phyloP scores from a whole-genome alignment of 2,797 vertebrate species.

The Otolemur crassicaudatus region DNA sequence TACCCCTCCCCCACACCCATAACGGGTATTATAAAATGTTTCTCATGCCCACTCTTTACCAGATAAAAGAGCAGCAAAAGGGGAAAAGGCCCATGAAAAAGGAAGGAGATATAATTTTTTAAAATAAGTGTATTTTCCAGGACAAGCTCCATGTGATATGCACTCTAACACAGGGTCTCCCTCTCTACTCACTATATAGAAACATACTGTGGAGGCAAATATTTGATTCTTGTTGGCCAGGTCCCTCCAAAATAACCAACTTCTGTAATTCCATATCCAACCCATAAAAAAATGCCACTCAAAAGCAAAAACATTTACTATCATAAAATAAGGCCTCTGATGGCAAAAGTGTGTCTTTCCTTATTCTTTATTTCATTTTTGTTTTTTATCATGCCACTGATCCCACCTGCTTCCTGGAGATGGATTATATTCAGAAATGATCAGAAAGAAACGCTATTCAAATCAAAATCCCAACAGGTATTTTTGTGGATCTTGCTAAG shows the following conservation, averaged over 20 bases:
- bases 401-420: not conserved
- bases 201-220: not conserved
- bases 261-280: not conserved
- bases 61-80: not conserved
- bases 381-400: not conserved
- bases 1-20: not conserved
- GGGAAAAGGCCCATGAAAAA: not conserved
- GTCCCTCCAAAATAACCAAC: not conserved
- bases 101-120: not conserved
- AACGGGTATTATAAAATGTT: not conserved
- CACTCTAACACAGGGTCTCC: accelerated
- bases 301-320: not conserved
- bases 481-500: not conserved
- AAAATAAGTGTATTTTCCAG: not conserved
- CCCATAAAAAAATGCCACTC: not conserved
- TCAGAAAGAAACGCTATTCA: not conserved
- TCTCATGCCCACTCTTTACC: not conserved
- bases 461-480: not conserved
- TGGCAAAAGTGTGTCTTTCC: not conserved
- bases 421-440: not conserved
- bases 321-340: not conserved
- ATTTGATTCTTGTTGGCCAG: not conserved
- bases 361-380: not conserved
- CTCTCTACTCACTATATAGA: not conserved
- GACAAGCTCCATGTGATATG: not conserved